Evolutionary conservation across 2,888 invertebrate species (phyloP).

Genomic region (Rhaphigaster nebulosa): DNA sequence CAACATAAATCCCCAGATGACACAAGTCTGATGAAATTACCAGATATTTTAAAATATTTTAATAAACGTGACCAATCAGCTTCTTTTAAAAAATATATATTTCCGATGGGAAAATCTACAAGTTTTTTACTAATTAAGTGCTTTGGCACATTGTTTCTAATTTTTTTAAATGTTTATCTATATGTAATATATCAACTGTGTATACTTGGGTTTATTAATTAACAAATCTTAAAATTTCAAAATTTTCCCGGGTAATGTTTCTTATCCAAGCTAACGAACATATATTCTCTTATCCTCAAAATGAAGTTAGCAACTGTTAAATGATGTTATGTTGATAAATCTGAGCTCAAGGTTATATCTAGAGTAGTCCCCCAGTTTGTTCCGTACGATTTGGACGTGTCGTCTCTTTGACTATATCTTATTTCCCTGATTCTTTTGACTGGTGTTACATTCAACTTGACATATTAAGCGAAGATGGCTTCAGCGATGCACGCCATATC

Average conservation of each 20-base stretch:
- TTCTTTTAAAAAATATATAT: too few species aligned
- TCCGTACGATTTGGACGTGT: neutral
- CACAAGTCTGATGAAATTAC: too few species aligned
- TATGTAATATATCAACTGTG: neutral
- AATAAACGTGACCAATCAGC: too few species aligned
- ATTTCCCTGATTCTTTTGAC: neutral
- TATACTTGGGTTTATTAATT: neutral
- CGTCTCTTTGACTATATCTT: neutral
- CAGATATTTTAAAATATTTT: too few species aligned
- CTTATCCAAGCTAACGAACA: neutral
- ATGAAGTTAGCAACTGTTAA: neutral
- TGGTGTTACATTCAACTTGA: neutral
- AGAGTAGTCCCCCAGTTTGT: conserved; percentile 43
- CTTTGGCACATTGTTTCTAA: neutral
- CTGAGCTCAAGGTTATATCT: conserved; percentile 6
- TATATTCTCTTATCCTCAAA: neutral
- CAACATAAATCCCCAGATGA: too few species aligned
- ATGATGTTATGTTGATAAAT: neutral
- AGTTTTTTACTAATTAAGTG: neutral
- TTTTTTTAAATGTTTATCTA: neutral
- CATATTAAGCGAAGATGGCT: conserved; percentile 26
- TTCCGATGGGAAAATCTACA: too few species aligned
- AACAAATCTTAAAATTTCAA: neutral
- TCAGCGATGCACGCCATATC: conserved; percentile 44
- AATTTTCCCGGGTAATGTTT: neutral